A percentile compares a stretch with the other conserved stretches of the same genome.
phyloP scores from a whole-genome alignment of 2,797 vertebrate genomes.

The Florisuga fusca region DNA sequence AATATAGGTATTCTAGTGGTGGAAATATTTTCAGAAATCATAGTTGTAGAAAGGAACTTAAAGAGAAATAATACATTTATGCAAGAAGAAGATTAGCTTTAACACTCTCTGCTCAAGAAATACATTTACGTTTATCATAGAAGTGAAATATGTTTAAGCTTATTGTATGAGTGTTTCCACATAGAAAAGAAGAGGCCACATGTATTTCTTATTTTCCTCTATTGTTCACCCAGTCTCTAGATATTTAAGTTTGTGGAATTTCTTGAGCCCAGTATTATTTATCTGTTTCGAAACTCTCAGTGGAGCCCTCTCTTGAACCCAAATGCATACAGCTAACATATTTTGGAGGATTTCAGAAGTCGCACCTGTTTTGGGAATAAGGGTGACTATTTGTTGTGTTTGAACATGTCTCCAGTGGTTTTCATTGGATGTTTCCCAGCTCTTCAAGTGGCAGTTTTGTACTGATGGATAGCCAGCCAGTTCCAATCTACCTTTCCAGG shows the following conservation, averaged over 20 bases:
- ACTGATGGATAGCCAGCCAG: background rate
- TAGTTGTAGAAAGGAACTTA: background rate
- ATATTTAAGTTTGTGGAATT: background rate
- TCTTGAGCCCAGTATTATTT: background rate
- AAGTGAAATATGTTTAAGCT: background rate
- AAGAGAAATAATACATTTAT: conserved; percentile 10
- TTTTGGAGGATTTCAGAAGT: background rate
- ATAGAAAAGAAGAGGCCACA: background rate
- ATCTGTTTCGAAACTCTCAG: background rate
- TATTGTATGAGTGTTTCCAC: background rate
- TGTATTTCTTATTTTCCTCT: background rate
- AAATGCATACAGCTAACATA: background rate
- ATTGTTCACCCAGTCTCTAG: background rate
- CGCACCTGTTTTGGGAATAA: background rate
- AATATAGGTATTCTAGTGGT: background rate
- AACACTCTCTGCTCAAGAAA: background rate
- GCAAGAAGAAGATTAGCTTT: background rate
- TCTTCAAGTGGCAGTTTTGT: background rate
- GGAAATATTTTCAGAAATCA: background rate
- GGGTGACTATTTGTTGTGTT: background rate
- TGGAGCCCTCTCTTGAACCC: background rate
- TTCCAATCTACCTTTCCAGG: background rate
- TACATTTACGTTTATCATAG: background rate
- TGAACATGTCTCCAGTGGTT: background rate
- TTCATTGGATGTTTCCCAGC: background rate